These are phyloP conservation scores for Anser brachyrhynchus DNA, from an alignment of 2,113 vertebrate genomes.

Conservation along the genomic window DNA sequence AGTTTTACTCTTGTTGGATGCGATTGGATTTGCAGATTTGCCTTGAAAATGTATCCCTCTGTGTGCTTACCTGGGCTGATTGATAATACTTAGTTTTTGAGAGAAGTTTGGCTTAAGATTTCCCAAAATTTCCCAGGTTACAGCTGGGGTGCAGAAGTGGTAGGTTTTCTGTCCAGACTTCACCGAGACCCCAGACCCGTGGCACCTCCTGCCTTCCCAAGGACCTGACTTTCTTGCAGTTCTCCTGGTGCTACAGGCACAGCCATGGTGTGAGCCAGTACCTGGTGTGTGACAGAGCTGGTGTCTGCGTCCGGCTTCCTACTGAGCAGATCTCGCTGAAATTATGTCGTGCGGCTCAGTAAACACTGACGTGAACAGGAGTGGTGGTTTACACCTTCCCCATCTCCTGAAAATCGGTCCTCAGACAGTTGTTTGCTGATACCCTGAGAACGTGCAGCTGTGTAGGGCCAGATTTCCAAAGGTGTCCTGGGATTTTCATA, in stretches of 20 bases:
- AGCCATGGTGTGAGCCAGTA: neutral
- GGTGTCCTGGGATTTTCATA: neutral
- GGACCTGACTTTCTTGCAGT: neutral
- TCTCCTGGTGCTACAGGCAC: neutral
- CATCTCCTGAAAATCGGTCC: neutral
- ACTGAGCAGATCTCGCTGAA: neutral
- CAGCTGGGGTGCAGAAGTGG: neutral
- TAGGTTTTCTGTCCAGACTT: neutral
- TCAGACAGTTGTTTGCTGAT: neutral
- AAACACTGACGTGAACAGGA: neutral
- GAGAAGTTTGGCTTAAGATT: neutral
- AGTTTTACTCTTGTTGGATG: neutral
- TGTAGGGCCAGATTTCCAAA: rapidly evolving
- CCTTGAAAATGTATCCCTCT: neutral
- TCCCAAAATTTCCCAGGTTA: neutral
- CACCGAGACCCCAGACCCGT: neutral
- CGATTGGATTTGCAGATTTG: neutral
- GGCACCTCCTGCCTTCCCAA: neutral
- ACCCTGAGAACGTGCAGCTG: neutral
- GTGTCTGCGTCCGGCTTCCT: neutral
- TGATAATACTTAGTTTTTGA: neutral
- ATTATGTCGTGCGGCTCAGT: neutral
- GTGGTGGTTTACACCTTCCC: neutral
- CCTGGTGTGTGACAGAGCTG: neutral
- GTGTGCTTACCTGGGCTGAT: neutral